phyloP scores from a whole-genome alignment of 2,113 vertebrate species.

The Grus americana region DNA sequence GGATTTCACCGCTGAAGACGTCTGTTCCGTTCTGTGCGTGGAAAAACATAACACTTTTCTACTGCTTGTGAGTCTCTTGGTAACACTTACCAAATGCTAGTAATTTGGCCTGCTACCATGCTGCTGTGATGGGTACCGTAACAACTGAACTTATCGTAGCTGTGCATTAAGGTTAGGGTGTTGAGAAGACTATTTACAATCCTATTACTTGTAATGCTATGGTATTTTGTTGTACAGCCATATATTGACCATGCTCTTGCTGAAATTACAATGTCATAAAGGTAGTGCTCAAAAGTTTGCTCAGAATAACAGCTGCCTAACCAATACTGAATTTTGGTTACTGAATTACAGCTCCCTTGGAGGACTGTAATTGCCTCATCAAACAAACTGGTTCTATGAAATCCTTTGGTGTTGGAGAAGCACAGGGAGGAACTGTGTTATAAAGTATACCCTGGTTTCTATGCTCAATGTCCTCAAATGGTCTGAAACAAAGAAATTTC shows the following conservation, averaged over 20 bases:
- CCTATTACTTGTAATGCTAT: neutral
- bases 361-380: neutral
- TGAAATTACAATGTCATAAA: neutral
- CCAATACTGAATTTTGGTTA: neutral
- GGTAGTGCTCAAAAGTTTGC: neutral
- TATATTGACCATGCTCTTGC: neutral
- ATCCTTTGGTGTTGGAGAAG: neutral
- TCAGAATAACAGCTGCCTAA: neutral
- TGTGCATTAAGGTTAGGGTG: neutral
- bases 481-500: neutral
- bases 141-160: neutral
- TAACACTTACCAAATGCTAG: neutral
- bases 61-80: neutral
- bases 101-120: neutral
- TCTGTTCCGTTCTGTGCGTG: neutral
- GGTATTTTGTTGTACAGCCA: neutral
- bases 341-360: neutral
- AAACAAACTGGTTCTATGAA: neutral
- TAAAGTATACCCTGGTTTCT: neutral
- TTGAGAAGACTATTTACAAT: neutral
- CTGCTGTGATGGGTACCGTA: neutral
- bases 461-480: neutral
- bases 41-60: neutral
- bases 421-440: neutral
- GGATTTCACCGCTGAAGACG: neutral